Percentiles rank a stretch among this genome's conserved stretches.
Evolutionary conservation across 2,797 vertebrate species (phyloP).

Genomic region (Melanotaenia trifasciata): DNA sequence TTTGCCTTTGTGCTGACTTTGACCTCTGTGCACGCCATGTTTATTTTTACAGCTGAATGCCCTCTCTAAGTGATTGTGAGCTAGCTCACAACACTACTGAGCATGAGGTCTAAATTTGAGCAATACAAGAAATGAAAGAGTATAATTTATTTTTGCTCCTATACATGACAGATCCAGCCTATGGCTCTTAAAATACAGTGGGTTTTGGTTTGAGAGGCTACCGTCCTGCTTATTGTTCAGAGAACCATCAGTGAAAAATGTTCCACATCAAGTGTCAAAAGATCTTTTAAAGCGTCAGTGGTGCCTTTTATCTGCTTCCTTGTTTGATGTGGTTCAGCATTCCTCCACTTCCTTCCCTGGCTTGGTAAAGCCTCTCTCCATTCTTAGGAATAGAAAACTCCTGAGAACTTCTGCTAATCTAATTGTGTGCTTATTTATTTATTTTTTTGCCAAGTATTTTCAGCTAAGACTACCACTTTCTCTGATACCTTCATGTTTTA

Average conservation of each 20-base stretch:
- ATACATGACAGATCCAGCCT: neutral
- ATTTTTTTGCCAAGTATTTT: neutral
- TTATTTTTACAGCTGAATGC: slow-evolving; percentile 17
- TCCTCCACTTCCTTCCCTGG: neutral
- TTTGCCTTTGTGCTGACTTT: neutral
- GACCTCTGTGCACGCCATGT: neutral
- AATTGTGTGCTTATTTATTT: slow-evolving; percentile 6
- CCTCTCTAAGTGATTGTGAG: slow-evolving; percentile 5
- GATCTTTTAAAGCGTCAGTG: slow-evolving; percentile 23
- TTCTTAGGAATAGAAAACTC: neutral
- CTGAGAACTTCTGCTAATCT: slow-evolving; percentile 2
- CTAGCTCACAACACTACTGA: slow-evolving; percentile 9
- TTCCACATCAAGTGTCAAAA: neutral
- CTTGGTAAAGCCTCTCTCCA: slow-evolving; percentile 7
- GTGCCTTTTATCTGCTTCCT: slow-evolving; percentile 9
- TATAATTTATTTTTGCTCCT: slow-evolving; percentile 37
- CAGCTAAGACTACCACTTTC: neutral
- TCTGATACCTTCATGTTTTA: too few species aligned
- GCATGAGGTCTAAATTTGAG: slow-evolving; percentile 12
- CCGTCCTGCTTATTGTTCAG: slow-evolving; percentile 22
- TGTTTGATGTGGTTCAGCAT: slow-evolving; percentile 26
- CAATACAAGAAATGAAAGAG: slow-evolving; percentile 22
- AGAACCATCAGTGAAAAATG: slow-evolving; percentile 22
- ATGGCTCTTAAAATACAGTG: slow-evolving; percentile 15
- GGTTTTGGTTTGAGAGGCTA: slow-evolving; percentile 12